A percentile compares a stretch with the other conserved stretches of the same genome.
Conservation (phyloP, 2,113 vertebrate species). For the Neodon shergylaensis region DNA sequence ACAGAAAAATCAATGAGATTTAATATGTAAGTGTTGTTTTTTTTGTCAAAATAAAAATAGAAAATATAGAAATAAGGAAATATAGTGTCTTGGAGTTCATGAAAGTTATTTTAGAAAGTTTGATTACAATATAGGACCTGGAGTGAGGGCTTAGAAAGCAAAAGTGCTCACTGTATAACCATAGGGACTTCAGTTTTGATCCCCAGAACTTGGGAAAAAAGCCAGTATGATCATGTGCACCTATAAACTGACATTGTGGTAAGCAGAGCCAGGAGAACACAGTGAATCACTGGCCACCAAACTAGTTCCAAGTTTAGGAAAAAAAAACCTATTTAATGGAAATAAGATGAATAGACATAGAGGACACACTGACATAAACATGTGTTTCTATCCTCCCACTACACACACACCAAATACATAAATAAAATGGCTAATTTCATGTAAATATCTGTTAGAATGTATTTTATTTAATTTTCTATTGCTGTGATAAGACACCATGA, state of each 20-base stretch:
- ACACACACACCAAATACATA: neutral
- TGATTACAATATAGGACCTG: neutral
- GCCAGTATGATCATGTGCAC: neutral
- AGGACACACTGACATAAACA: neutral
- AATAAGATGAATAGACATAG: neutral
- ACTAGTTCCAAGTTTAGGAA: neutral
- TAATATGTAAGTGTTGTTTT: neutral
- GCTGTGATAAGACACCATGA: neutral
- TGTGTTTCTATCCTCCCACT: fast-evolving
- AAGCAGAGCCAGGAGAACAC: neutral
- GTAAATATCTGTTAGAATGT: neutral
- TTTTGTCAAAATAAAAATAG: neutral
- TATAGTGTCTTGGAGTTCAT: neutral
- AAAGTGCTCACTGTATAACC: neutral
- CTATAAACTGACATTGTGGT: neutral
- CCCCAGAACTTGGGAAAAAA: neutral
- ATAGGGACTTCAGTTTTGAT: neutral
- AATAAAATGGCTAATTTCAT: neutral
- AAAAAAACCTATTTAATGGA: neutral
- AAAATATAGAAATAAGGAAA: neutral
- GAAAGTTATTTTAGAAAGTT: neutral
- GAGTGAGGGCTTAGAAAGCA: too few relatives aligned
- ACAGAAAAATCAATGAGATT: too few relatives aligned
- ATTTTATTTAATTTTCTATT: neutral
- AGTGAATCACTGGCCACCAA: neutral